These are phyloP conservation scores for Paguma larvata DNA, from an alignment of 2,797 vertebrate genomes.

Conservation along the genomic window DNA sequence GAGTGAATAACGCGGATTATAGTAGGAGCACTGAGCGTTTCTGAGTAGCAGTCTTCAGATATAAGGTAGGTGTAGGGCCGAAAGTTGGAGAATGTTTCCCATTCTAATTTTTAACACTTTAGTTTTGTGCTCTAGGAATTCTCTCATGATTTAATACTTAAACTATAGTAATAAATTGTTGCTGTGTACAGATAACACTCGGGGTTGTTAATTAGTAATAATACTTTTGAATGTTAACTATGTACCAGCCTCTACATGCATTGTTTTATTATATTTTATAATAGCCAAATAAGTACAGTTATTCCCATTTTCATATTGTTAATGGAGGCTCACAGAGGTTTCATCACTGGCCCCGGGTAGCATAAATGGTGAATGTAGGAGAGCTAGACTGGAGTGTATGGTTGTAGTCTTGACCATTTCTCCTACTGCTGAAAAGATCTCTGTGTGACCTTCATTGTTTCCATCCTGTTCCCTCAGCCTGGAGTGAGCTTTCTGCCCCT, in stretches of 20 bases:
- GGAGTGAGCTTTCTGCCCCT: neutral
- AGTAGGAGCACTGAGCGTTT: neutral
- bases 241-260: neutral
- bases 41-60: conserved; percentile 14
- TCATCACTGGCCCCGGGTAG: neutral
- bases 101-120: neutral
- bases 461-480: neutral
- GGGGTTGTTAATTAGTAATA: neutral
- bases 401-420: neutral
- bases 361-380: neutral
- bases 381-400: neutral
- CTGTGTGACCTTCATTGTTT: neutral
- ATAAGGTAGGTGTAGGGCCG: neutral
- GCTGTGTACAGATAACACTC: neutral
- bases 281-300: neutral
- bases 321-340: neutral
- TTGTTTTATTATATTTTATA: conserved; percentile 18
- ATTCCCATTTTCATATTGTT: conserved; percentile 5
- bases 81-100: neutral
- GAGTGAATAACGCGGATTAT: neutral
- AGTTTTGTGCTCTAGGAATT: neutral
- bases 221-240: conserved; percentile 37
- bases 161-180: conserved; percentile 5
- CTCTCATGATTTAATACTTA: conserved; percentile 29
- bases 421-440: neutral